Evolutionary conservation across 2,888 invertebrate genomes (phyloP).

Genomic region (Drosophila quinaria): DNA sequence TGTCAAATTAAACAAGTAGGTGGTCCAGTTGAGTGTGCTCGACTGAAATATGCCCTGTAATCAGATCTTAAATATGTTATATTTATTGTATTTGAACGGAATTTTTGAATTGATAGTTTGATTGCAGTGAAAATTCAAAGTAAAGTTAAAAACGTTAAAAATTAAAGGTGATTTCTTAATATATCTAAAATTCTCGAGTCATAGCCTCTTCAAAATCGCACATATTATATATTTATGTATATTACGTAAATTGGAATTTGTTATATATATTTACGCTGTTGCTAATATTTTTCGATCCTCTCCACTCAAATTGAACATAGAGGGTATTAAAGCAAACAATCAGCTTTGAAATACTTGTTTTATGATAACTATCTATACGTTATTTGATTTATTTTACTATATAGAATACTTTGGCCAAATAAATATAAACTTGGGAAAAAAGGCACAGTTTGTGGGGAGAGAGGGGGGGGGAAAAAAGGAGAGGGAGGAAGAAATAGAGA

Average conservation of each 20-base stretch:
- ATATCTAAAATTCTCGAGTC: background rate
- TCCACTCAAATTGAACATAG: background rate
- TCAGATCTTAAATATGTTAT: background rate
- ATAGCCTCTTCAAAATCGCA: no score
- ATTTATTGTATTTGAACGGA: background rate
- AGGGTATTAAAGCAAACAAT: constrained; percentile 28
- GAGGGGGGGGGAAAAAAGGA: no score
- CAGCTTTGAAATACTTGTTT: constrained; percentile 18
- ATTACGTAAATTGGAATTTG: no score
- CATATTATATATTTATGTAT: background rate
- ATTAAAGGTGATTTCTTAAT: no score
- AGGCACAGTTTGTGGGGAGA: no score
- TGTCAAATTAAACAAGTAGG: constrained; percentile 26
- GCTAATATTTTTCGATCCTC: no score
- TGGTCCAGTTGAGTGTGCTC: background rate
- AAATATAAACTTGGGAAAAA: no score
- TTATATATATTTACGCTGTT: background rate
- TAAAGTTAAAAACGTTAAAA: background rate
- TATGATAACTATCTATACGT: constrained; percentile 19
- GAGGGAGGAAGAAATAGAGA: no score
- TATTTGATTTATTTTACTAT: constrained; percentile 5
- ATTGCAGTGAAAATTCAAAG: background rate
- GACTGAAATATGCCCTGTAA: background rate
- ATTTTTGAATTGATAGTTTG: background rate
- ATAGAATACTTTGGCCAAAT: background rate